Conservation (phyloP, 1,140 invertebrate species). For the Reticulitermes speratus region DNA sequence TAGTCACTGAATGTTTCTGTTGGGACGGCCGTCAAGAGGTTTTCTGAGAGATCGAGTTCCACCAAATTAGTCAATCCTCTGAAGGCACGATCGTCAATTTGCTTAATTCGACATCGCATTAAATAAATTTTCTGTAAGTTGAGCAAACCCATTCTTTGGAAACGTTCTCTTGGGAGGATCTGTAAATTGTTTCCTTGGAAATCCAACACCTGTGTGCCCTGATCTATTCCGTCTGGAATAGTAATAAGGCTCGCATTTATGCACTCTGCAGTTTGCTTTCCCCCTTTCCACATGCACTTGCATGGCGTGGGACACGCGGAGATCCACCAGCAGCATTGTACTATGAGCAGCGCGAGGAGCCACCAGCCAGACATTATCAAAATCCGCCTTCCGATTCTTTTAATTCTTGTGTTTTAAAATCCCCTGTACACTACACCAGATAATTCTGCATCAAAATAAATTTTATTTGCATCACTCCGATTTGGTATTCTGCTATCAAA, state of each 20-base stretch:
- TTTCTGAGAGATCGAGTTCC: conserved; percentile 82
- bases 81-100: conserved; percentile 76
- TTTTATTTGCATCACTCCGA: no score
- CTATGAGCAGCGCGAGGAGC: conserved; percentile 11
- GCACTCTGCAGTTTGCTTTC: conserved; percentile 87
- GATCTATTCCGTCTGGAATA: conserved; percentile 77
- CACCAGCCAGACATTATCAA: conserved; percentile 27
- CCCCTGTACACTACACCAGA: no score
- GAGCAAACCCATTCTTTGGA: conserved; percentile 73
- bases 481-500: no score
- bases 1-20: conserved; percentile 73
- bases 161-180: conserved; percentile 70
- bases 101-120: conserved; percentile 69
- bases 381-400: not conserved
- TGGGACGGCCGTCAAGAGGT: conserved; percentile 73
- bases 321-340: conserved; percentile 16
- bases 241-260: conserved; percentile 68
- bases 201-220: conserved; percentile 86
- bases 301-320: conserved; percentile 71
- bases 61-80: conserved; percentile 82
- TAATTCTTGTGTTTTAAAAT: not conserved
- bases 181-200: conserved; percentile 79
- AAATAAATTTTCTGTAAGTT: conserved; percentile 86
- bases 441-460: no score
- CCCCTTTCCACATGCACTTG: conserved; percentile 87